Percentiles rank a stretch among this genome's conserved stretches.
Conservation (phyloP, 2,888 invertebrate species). For the Pharmacophagus antenor region DNA sequence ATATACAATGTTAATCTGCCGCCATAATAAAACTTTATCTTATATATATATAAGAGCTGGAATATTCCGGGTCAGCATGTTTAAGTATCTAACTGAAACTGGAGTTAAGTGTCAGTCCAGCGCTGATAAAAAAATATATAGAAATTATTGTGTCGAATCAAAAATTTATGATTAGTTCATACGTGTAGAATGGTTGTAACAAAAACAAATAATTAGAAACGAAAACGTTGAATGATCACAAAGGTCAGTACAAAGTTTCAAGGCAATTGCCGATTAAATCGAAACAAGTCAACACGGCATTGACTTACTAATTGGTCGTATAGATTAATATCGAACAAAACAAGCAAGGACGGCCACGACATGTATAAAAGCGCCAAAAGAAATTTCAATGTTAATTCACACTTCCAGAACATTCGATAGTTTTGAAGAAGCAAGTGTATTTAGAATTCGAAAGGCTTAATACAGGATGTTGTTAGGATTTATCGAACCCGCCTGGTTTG, state of each 20-base stretch:
- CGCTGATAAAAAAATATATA: background rate
- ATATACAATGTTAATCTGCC: too few relatives aligned
- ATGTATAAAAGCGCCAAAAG: conserved; percentile 9
- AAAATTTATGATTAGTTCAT: background rate
- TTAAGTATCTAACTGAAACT: too few relatives aligned
- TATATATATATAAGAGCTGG: too few relatives aligned
- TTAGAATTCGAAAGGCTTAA: too few relatives aligned
- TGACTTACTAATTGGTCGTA: conserved; percentile 38
- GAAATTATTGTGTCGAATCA: background rate
- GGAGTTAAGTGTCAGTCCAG: too few relatives aligned
- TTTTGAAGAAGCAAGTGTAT: too few relatives aligned
- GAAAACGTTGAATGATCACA: conserved; percentile 8
- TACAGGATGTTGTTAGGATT: too few relatives aligned
- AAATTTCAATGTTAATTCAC: conserved; percentile 4
- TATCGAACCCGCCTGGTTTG: too few relatives aligned
- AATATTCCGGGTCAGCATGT: too few relatives aligned
- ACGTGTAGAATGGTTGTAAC: background rate
- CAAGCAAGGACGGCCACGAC: conserved; percentile 21
- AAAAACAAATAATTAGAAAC: conserved; percentile 17
- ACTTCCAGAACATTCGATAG: background rate
- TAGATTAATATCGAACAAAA: conserved; percentile 22
- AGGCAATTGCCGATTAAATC: conserved; percentile 33
- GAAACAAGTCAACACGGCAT: conserved; percentile 35
- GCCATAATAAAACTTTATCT: too few relatives aligned
- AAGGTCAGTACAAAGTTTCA: conserved; percentile 18